Percentiles rank a stretch among this genome's conserved stretches.
phyloP scores from a whole-genome alignment of 1,140 invertebrate genomes.

The Ylistrum balloti region DNA sequence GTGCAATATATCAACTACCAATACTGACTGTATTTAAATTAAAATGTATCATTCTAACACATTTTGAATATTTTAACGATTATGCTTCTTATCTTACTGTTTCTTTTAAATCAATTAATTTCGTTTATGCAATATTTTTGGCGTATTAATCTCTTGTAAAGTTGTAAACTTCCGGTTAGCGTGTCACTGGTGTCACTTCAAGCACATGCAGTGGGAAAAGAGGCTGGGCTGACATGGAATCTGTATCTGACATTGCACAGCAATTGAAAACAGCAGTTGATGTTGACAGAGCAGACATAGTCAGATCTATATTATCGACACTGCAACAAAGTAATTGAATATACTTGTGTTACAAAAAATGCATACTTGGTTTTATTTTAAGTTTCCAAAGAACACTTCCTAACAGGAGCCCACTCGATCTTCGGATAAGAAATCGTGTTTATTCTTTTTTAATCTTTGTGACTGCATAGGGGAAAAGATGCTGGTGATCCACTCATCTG shows the following conservation, averaged over 20 bases:
- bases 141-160: neutral
- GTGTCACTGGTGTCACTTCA: neutral
- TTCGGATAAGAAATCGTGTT: no score
- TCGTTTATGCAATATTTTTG: neutral
- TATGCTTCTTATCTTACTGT: no score
- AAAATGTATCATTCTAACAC: no score
- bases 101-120: neutral
- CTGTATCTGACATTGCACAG: conserved; percentile 71
- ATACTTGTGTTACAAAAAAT: conserved; percentile 36
- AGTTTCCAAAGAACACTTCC: neutral
- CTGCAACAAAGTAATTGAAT: conserved; percentile 80
- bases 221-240: conserved; percentile 49
- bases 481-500: no score
- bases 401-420: no score
- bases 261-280: conserved; percentile 85
- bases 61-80: neutral
- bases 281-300: conserved; percentile 86
- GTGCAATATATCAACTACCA: neutral
- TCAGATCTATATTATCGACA: conserved; percentile 85
- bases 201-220: neutral
- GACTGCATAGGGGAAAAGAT: no score
- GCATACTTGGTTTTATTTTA: no score
- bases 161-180: conserved; percentile 32
- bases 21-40: neutral
- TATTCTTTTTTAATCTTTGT: no score